phyloP scores from a whole-genome alignment of 2,797 vertebrate species.

The Trematomus bernacchii region DNA sequence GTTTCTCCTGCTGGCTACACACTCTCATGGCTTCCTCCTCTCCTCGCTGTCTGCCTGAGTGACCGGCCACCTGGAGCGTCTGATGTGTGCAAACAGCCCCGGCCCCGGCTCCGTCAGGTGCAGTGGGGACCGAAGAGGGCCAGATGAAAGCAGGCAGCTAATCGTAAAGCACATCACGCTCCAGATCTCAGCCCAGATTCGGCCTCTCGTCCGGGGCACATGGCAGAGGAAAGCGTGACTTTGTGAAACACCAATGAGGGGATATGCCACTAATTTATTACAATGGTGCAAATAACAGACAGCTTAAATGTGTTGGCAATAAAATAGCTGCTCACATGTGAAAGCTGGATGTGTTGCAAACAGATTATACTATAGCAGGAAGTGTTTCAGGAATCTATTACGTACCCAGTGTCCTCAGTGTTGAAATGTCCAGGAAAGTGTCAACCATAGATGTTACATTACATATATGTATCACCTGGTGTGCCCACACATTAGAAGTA shows the following conservation, averaged over 20 bases:
- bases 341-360: background rate
- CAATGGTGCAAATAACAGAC: background rate
- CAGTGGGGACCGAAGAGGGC: constrained; percentile 48
- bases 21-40: background rate
- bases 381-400: background rate
- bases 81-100: constrained; percentile 70
- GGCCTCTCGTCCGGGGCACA: constrained; percentile 10
- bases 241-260: constrained; percentile 12
- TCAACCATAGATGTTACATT: background rate
- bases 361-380: background rate
- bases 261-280: background rate
- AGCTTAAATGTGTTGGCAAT: background rate
- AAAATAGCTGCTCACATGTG: background rate
- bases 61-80: constrained; percentile 79
- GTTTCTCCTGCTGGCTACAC: constrained; percentile 43
- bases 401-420: background rate
- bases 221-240: background rate
- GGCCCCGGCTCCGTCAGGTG: constrained; percentile 70
- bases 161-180: constrained; percentile 77
- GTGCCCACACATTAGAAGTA: background rate
- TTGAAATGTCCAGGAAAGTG: background rate
- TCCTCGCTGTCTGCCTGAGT: constrained; percentile 56
- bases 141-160: constrained; percentile 67
- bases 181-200: constrained; percentile 64
- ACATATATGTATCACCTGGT: background rate